A percentile compares a stretch with the other conserved stretches of the same genome.
Evolutionary conservation across 2,113 vertebrate species (phyloP).

Genomic region (Paraplagusia blochii): DNA sequence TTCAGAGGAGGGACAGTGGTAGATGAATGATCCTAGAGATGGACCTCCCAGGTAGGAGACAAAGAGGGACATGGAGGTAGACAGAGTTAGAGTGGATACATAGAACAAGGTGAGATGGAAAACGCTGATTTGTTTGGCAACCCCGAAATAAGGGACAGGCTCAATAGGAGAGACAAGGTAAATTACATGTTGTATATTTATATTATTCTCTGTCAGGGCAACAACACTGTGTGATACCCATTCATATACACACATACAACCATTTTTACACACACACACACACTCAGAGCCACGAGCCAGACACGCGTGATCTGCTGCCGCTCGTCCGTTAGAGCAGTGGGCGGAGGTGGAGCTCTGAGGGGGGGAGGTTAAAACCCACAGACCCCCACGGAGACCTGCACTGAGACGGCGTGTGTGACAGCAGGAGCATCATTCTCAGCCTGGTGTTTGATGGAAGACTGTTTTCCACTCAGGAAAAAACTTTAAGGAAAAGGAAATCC

Average conservation of each 20-base stretch:
- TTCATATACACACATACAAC: background rate
- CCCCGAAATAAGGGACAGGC: no score
- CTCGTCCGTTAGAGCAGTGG: constrained; percentile 41
- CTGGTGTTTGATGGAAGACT: constrained; percentile 6
- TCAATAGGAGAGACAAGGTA: no score
- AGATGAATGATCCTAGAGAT: no score
- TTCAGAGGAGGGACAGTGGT: no score
- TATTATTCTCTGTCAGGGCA: no score
- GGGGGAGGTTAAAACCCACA: constrained; percentile 62
- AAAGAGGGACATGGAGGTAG: no score
- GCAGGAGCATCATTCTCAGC: constrained; percentile 5
- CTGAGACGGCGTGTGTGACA: constrained; percentile 24
- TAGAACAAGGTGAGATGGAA: no score
- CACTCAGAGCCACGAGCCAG: constrained; percentile 70
- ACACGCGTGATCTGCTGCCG: constrained; percentile 68
- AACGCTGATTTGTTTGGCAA: no score
- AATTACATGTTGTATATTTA: no score
- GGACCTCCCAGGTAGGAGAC: no score
- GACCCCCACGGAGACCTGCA: constrained; percentile 48
- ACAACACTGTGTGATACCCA: background rate
- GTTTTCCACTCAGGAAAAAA: constrained; percentile 12
- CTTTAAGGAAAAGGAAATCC: constrained; percentile 14
- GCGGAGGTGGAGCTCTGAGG: constrained; percentile 52
- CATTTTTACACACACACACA: background rate
- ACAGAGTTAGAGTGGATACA: no score